Evolutionary conservation across 2,797 vertebrate species (phyloP).

Genomic region (Peromyscus nudipes): DNA sequence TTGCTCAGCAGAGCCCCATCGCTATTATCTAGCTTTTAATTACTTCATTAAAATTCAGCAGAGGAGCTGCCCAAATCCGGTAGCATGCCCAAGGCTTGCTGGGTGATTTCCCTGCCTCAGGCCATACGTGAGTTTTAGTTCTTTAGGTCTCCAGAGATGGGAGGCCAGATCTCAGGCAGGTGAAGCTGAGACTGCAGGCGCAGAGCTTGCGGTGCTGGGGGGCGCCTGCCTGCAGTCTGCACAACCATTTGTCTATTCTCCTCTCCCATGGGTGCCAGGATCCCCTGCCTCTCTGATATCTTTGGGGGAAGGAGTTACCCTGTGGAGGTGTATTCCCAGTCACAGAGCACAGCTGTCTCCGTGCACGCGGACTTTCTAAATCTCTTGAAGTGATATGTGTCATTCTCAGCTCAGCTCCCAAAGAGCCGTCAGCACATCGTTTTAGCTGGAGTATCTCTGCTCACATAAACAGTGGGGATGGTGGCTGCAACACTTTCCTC

Average conservation of each 20-base stretch:
- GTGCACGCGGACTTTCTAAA: not conserved
- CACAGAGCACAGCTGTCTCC: not conserved
- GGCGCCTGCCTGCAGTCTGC: not conserved
- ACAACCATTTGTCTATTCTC: not conserved
- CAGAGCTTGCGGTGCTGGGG: not conserved
- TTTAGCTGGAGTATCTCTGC: not conserved
- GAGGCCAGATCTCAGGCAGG: slow-evolving; percentile 60
- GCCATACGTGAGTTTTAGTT: slow-evolving; percentile 74
- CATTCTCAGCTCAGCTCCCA: not conserved
- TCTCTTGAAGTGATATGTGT: not conserved
- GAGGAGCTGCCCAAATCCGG: slow-evolving; percentile 74
- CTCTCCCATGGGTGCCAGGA: not conserved
- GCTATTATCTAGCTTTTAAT: slow-evolving; percentile 83
- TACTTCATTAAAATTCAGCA: slow-evolving; percentile 84
- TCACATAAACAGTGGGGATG: not conserved
- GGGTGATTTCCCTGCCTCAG: slow-evolving; percentile 82
- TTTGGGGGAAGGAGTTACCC: not conserved
- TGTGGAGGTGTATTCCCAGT: not conserved
- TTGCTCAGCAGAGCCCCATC: slow-evolving; percentile 75
- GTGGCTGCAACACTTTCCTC: not conserved
- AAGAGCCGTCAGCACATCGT: not conserved
- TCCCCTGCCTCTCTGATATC: not conserved
- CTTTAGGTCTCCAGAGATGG: slow-evolving; percentile 70
- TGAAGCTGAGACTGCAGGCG: not conserved
- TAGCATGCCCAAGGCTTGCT: slow-evolving; percentile 77